Evolutionary conservation across 2,797 vertebrate genomes (phyloP).

Genomic region (Ctenochaetus hawaiiensis): DNA sequence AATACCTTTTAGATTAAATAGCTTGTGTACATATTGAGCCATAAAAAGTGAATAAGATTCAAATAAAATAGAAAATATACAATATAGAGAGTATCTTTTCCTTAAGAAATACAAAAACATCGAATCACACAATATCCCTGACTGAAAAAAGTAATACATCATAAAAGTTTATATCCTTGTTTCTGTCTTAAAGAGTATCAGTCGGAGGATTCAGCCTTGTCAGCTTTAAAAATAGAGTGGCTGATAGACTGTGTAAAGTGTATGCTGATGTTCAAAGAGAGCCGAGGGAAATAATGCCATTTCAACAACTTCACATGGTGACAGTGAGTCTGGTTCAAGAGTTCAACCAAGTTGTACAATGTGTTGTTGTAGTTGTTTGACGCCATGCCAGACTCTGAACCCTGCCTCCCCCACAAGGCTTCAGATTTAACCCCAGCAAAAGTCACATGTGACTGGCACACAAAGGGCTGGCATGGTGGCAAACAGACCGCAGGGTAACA

Average conservation of each 20-base stretch:
- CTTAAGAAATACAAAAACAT: not conserved
- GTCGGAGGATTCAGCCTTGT: not conserved
- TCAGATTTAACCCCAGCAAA: constrained; percentile 27
- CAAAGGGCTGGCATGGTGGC: constrained; percentile 43
- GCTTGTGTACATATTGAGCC: not conserved
- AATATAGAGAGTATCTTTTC: not conserved
- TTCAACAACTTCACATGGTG: constrained; percentile 20
- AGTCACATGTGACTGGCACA: constrained; percentile 56
- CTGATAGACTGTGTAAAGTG: not conserved
- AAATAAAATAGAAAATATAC: not conserved
- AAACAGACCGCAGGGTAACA: constrained; percentile 23
- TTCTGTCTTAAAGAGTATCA: not conserved
- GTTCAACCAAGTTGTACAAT: constrained; percentile 32
- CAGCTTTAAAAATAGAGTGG: not conserved
- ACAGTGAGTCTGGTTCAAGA: constrained; percentile 45
- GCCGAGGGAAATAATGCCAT: not conserved
- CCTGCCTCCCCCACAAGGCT: not conserved
- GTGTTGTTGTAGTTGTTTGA: constrained; percentile 17
- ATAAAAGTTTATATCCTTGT: not conserved
- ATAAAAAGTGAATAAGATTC: not conserved
- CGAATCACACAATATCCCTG: not conserved
- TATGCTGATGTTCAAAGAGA: constrained; percentile 9
- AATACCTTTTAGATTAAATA: not conserved
- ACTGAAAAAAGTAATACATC: not conserved
- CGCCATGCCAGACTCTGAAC: constrained; percentile 6